Percentiles rank a stretch among this genome's conserved stretches.
Evolutionary conservation across 1,140 invertebrate genomes (phyloP).

Genomic region (Magallana angulata): DNA sequence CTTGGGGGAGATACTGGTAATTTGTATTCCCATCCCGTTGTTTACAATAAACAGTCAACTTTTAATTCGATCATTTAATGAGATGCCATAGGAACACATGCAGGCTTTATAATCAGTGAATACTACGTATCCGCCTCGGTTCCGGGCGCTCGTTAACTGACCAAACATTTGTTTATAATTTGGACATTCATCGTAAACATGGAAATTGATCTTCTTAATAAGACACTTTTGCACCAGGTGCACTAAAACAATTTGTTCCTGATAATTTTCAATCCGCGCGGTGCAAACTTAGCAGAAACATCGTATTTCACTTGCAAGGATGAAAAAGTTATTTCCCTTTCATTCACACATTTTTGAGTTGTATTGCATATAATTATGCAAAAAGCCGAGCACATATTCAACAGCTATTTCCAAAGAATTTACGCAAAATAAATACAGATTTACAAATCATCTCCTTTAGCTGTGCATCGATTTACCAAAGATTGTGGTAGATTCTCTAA

Average conservation of each 20-base stretch:
- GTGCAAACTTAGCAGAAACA: not conserved
- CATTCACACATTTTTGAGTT: not conserved
- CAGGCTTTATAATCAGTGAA: constrained; percentile 44
- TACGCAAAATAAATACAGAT: no score
- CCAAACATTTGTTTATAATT: constrained; percentile 58
- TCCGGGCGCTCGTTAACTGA: constrained; percentile 45
- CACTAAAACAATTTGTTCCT: not conserved
- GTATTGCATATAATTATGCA: no score
- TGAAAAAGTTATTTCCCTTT: constrained; percentile 33
- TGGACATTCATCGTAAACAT: constrained; percentile 54
- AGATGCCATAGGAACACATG: constrained; percentile 26
- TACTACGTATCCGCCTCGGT: constrained; percentile 5
- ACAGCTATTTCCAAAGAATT: no score
- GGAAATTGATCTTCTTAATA: constrained; percentile 47
- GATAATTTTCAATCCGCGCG: not conserved
- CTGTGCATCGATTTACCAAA: no score
- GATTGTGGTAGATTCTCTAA: no score
- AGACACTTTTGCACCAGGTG: constrained; percentile 41
- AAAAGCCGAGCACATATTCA: no score
- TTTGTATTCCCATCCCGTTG: constrained; percentile 1
- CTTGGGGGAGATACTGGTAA: constrained; percentile 29
- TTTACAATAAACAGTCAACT: constrained; percentile 34
- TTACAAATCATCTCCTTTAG: no score
- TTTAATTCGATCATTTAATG: constrained; percentile 31
- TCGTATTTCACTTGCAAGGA: constrained; percentile 7